These are phyloP conservation scores for Cyrtonyx montezumae DNA, from an alignment of 2,113 vertebrate genomes.

Conservation along the genomic window DNA sequence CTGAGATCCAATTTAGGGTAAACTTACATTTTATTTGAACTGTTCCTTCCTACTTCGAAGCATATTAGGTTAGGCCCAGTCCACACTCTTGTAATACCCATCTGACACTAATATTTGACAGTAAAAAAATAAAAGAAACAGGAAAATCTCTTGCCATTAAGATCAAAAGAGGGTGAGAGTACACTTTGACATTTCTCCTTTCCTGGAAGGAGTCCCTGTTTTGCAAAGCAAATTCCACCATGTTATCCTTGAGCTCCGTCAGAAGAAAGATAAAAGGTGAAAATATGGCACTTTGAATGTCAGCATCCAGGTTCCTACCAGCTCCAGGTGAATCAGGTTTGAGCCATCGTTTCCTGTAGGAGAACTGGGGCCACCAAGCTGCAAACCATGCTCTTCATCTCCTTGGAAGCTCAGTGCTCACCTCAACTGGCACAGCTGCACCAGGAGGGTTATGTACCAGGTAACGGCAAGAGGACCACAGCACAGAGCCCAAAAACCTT, in stretches of 20 bases:
- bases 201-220: background rate
- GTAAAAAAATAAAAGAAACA: conserved; percentile 4
- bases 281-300: background rate
- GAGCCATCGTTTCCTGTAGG: background rate
- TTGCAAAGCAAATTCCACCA: conserved; percentile 59
- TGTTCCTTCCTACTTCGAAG: background rate
- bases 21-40: conserved; percentile 38
- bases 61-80: background rate
- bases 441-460: fast-evolving
- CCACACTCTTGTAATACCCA: background rate
- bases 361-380: background rate
- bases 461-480: fast-evolving
- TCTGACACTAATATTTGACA: conserved; percentile 30
- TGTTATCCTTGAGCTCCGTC: background rate
- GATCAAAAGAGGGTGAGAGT: conserved; percentile 9
- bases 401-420: background rate
- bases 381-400: background rate
- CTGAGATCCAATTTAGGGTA: conserved; percentile 14
- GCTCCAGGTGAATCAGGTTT: background rate
- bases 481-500: background rate
- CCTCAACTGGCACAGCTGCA: background rate
- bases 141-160: conserved; percentile 47
- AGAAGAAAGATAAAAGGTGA: conserved; percentile 33
- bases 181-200: conserved; percentile 53
- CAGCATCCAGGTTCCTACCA: background rate